A percentile compares a stretch with the other conserved stretches of the same genome.
phyloP scores from a whole-genome alignment of 2,888 invertebrate species.

The Geophilus truncorum region DNA sequence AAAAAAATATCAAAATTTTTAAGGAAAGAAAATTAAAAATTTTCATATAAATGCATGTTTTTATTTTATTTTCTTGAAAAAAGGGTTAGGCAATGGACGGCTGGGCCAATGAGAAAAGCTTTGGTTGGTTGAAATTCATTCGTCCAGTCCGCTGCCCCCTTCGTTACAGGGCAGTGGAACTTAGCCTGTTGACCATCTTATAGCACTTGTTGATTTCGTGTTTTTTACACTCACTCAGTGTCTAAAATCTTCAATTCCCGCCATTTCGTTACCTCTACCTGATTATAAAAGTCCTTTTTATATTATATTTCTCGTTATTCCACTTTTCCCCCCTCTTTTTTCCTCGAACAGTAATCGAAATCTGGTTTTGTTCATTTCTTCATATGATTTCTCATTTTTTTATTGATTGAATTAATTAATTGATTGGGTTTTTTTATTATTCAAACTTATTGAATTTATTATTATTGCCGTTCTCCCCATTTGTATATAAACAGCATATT shows the following conservation, averaged over 20 bases:
- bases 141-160: background rate
- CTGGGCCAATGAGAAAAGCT: background rate
- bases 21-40: background rate
- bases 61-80: background rate
- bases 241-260: background rate
- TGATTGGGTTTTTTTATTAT: background rate
- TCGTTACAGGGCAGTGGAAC: background rate
- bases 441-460: background rate
- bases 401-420: background rate
- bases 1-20: background rate
- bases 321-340: background rate
- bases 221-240: background rate
- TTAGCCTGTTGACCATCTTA: background rate
- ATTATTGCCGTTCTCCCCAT: background rate
- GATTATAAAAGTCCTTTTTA: background rate
- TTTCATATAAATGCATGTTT: background rate
- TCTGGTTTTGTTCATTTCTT: background rate
- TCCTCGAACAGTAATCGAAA: background rate
- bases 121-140: background rate
- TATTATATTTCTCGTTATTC: background rate
- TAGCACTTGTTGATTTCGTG: background rate
- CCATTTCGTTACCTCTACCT: background rate
- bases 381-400: background rate
- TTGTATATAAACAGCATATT: background rate
- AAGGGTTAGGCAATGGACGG: background rate